Conservation (phyloP, 2,888 invertebrate species). For the Tryphoninae sp. region DNA sequence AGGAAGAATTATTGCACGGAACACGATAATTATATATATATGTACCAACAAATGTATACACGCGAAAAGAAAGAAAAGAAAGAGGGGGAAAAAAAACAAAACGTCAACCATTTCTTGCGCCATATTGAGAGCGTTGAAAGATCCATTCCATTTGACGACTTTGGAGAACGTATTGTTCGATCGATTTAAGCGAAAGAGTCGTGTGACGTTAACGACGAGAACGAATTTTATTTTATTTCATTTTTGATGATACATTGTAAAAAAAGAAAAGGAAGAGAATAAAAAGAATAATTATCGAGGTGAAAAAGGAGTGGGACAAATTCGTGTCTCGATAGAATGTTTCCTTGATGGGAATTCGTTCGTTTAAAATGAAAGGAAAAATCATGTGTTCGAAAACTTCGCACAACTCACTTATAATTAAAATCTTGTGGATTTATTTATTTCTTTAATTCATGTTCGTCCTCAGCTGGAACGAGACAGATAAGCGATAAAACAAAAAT, state of each 20-base stretch:
- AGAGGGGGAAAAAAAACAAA: background rate
- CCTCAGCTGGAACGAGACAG: background rate
- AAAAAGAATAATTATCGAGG: background rate
- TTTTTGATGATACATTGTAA: background rate
- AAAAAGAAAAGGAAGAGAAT: background rate
- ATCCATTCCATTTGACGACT: conserved; percentile 53
- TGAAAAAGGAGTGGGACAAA: too few species aligned
- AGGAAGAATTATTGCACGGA: conserved; percentile 26
- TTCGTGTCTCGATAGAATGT: too few species aligned
- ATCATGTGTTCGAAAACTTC: conserved; percentile 25
- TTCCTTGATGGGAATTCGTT: too few species aligned
- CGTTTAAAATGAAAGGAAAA: background rate
- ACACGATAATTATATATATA: conserved; percentile 27
- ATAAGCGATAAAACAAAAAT: background rate
- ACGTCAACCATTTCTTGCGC: conserved; percentile 32
- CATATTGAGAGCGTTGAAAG: conserved; percentile 30
- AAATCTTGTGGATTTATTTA: background rate
- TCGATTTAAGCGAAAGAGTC: conserved; percentile 42
- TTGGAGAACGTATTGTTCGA: conserved; percentile 21
- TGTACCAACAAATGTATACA: conserved; percentile 25
- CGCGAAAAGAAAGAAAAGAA: conserved; percentile 8
- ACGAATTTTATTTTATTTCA: conserved; percentile 10
- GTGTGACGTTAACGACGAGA: conserved; percentile 30
- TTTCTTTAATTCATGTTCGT: background rate
- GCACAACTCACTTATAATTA: conserved; percentile 39